Evolutionary conservation across 2,888 invertebrate genomes (phyloP).

Genomic region (Tethea ocularis): DNA sequence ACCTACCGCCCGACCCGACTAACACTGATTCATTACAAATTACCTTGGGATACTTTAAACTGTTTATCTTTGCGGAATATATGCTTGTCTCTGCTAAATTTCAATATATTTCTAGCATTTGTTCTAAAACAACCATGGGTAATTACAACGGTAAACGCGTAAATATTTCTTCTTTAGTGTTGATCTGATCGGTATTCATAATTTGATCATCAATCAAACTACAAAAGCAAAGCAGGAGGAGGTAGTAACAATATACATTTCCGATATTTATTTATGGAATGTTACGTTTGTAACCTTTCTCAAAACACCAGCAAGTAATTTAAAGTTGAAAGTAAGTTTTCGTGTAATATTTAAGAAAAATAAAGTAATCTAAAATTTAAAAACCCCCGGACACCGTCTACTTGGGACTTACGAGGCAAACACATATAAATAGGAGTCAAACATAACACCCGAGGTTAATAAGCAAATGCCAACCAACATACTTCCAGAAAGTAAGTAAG

Average conservation of each 20-base stretch:
- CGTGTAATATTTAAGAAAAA: too few species aligned
- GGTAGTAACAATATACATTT: too few species aligned
- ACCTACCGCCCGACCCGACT: conserved; percentile 21
- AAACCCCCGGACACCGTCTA: too few species aligned
- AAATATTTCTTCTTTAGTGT: background rate
- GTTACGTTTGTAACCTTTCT: too few species aligned
- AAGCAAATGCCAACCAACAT: background rate
- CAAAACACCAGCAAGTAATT: too few species aligned
- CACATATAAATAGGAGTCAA: too few species aligned
- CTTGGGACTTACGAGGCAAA: too few species aligned
- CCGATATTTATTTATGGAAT: too few species aligned
- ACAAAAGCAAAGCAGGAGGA: too few species aligned
- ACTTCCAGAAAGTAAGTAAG: background rate
- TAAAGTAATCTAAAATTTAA: too few species aligned
- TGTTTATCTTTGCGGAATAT: conserved; percentile 1
- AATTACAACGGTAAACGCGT: background rate
- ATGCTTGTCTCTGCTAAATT: conserved; percentile 6
- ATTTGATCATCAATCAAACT: background rate
- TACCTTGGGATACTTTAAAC: conserved; percentile 8
- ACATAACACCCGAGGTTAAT: too few species aligned
- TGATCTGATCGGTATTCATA: background rate
- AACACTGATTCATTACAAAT: conserved; percentile 26
- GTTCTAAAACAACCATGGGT: background rate
- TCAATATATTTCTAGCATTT: background rate
- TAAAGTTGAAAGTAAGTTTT: too few species aligned